Evolutionary conservation across 2,888 invertebrate genomes (phyloP), one percentile per base, ranked within the genome.

Genomic region (Clepsis dumicolana): DNA sequence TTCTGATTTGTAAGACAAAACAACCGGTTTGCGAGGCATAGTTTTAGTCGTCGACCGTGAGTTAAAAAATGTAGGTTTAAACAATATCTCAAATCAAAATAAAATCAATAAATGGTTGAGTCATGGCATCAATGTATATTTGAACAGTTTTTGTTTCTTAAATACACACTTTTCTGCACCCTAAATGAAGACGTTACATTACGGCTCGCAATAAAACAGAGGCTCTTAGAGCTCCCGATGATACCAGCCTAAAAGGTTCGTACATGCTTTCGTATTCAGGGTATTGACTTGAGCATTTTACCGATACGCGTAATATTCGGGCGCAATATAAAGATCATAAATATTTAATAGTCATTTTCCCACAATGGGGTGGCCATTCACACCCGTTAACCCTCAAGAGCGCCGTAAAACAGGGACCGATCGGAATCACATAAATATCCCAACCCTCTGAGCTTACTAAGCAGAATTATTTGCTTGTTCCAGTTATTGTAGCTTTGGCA

Each of bases 331-430:
- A 82, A 72, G 78, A 80, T 87, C 87, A 91, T 93, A 93, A 91
- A 93, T 93, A 92, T 92, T 93, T 88, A 91, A 92, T 89, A 89
- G 88, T 88, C 83, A 89, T 91, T 87, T 93, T 93, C 91, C 90
- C 92, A 92, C 91, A 92, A 92, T 90, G 87, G 91, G 90, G 91
- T 88, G 87, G 90, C 88, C 81, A 89, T 91, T 91, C 87, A 84
- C 91, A 91, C 90, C 90, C 85, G 86, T 80, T 85, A 89, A 87
- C 88, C 89, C 91, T 87, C 90, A 75, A 83, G 89, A 84, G 91
- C 78, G 78, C 79, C 74, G 86, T 90, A 89, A 90, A 86, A 82
- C 80, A 74, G 79, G 80, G 84, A 84, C 83, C 87, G 91, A 91
- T 92, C 87, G 86, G 81, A 89, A 91, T 82, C 78, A 81, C 84